A percentile compares a stretch with the other conserved stretches of the same genome.
Conservation (phyloP, 1,140 invertebrate genomes). For the Centruroides vittatus region DNA sequence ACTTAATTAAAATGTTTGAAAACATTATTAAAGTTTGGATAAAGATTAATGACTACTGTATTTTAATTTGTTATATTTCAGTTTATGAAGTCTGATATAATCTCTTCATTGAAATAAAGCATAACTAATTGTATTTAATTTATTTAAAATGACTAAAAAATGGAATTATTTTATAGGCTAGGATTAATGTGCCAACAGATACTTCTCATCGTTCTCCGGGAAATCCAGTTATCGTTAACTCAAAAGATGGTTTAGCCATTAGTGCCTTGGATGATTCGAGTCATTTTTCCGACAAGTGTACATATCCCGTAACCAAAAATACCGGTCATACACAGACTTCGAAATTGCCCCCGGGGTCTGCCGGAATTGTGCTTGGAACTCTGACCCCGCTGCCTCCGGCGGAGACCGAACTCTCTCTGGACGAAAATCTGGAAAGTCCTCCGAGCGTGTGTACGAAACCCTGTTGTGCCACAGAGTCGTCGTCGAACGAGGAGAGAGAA, state of each 20-base stretch:
- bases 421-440: constrained; percentile 1
- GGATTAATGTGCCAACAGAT: constrained; percentile 15
- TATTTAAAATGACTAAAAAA: too few species aligned
- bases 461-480: constrained; percentile 7
- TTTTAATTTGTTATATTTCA: too few species aligned
- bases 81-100: too few species aligned
- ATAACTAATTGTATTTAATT: too few species aligned
- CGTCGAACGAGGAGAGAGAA: constrained; percentile 9
- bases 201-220: background rate
- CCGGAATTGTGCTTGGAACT: background rate
- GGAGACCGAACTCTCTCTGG: background rate
- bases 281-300: background rate
- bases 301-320: constrained; percentile 1
- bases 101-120: too few species aligned
- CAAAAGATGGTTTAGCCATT: background rate
- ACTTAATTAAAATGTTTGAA: too few species aligned
- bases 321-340: background rate
- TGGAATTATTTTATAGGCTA: constrained; percentile 5
- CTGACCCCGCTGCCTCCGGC: background rate
- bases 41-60: too few species aligned
- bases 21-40: too few species aligned
- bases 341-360: background rate
- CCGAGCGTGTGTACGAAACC: constrained; percentile 9
- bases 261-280: background rate
- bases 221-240: background rate